Conservation (phyloP, 2,888 invertebrate genomes). For the Calameuta filiformis region DNA sequence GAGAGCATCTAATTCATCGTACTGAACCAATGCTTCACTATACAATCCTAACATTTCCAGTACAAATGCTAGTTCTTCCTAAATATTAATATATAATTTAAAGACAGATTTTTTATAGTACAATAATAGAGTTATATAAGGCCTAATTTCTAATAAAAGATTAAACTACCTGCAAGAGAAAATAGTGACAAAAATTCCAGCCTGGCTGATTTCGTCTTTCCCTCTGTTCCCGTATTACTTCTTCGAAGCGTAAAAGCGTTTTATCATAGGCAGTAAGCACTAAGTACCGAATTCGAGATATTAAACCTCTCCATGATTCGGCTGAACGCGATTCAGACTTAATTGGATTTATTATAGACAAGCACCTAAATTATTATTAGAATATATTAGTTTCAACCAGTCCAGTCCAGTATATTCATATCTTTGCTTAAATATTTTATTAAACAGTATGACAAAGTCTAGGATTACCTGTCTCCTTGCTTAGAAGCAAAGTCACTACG, state of each 20-base stretch:
- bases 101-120: neutral
- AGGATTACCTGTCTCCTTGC: conserved; percentile 75
- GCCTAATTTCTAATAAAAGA: conserved; percentile 3
- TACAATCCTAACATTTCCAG: conserved; percentile 93
- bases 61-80: conserved; percentile 96
- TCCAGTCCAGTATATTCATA: neutral
- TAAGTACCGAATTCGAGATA: conserved; percentile 84
- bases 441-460: neutral
- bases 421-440: neutral
- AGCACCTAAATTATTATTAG: conserved; percentile 74
- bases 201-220: conserved; percentile 90
- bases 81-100: conserved; percentile 49
- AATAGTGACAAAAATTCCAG: conserved; percentile 96
- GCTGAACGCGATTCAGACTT: conserved; percentile 89
- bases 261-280: conserved; percentile 88
- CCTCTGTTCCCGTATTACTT: conserved; percentile 87
- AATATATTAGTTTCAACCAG: neutral
- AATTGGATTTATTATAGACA: conserved; percentile 91
- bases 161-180: conserved; percentile 81
- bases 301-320: conserved; percentile 89
- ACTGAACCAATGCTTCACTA: conserved; percentile 95
- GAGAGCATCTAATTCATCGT: conserved; percentile 96
- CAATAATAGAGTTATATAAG: neutral
- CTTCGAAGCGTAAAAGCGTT: conserved; percentile 87
- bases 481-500: conserved; percentile 93